These are phyloP conservation scores for Tychaedon coryphoeus DNA, from an alignment of 2,113 vertebrate genomes.

Conservation along the genomic window DNA sequence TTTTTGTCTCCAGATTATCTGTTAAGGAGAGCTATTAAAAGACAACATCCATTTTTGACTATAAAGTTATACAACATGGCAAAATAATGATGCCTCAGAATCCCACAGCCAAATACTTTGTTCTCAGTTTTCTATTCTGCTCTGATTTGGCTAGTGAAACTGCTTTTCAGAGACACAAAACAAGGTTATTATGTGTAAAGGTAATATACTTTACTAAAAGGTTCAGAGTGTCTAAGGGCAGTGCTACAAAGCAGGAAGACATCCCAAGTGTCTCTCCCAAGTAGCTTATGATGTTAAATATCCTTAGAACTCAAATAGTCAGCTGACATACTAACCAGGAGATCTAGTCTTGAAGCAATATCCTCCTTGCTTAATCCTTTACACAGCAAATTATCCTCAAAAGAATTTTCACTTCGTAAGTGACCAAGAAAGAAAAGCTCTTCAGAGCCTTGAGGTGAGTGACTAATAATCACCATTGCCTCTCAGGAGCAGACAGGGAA, in stretches of 20 bases:
- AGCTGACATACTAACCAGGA: neutral
- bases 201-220: neutral
- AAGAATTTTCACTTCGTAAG: neutral
- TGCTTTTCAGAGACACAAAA: neutral
- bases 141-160: neutral
- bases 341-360: neutral
- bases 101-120: neutral
- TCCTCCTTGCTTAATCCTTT: neutral
- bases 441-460: neutral
- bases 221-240: neutral
- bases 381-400: neutral
- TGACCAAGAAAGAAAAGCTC: neutral
- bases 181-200: neutral
- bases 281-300: neutral
- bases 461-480: neutral
- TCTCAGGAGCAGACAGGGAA: neutral
- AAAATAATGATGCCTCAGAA: neutral
- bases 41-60: neutral
- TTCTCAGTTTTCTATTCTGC: neutral
- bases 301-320: neutral
- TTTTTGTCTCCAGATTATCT: neutral
- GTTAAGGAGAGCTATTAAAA: neutral
- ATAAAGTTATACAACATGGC: accelerated
- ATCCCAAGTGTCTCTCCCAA: neutral
- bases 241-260: neutral